These are phyloP conservation scores for Todus mexicanus DNA, from an alignment of 2,797 vertebrate species.

Conservation along the genomic window DNA sequence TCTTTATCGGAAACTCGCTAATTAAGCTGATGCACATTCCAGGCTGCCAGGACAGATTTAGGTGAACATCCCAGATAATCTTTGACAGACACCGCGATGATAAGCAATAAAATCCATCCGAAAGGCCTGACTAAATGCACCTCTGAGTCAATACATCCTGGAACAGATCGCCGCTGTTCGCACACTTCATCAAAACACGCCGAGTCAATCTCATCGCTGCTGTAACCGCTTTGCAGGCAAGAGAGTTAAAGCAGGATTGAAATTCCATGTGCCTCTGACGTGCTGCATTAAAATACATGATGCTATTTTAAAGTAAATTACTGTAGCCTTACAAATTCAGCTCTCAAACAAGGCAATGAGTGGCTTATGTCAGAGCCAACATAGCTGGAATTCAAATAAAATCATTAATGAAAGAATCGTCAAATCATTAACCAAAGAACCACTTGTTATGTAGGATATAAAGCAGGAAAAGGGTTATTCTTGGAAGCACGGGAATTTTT, in stretches of 20 bases:
- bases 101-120: background rate
- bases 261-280: background rate
- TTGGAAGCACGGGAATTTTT: background rate
- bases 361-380: background rate
- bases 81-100: background rate
- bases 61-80: slow-evolving; percentile 15
- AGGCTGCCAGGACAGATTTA: background rate
- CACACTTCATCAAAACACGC: background rate
- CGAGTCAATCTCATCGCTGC: background rate
- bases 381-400: background rate
- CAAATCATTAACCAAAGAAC: background rate
- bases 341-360: background rate
- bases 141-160: background rate
- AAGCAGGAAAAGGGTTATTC: background rate
- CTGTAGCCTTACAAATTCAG: background rate
- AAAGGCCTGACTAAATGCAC: background rate
- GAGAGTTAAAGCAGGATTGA: background rate
- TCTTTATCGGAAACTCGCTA: background rate
- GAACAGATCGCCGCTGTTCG: background rate
- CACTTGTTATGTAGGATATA: background rate
- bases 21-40: background rate
- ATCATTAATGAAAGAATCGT: background rate
- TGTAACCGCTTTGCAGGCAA: background rate
- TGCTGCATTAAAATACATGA: background rate
- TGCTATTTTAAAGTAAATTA: background rate